Percentiles rank a stretch among this genome's conserved stretches.
Conservation (phyloP, 2,888 invertebrate genomes). For the Amphipyra berbera region DNA sequence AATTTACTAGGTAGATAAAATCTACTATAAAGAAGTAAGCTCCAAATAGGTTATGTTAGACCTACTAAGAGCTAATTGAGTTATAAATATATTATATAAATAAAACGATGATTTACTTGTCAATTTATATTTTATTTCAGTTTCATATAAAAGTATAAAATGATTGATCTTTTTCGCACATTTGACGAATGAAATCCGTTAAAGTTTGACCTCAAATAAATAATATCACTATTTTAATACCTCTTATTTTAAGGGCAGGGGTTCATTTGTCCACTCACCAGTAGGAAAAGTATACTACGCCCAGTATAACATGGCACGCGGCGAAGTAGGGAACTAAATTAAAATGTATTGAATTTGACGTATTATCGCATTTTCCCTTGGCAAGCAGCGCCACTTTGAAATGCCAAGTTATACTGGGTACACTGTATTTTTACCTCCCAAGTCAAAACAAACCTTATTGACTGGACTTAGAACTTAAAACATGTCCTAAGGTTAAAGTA, state of each 20-base stretch:
- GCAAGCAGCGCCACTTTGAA: too few species aligned
- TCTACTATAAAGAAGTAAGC: too few species aligned
- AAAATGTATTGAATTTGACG: too few species aligned
- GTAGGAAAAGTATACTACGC: too few species aligned
- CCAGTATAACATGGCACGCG: too few species aligned
- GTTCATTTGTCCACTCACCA: constrained; percentile 9
- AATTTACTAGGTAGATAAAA: too few species aligned
- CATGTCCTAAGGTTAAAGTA: background rate
- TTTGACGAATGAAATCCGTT: constrained; percentile 22
- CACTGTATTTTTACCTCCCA: background rate
- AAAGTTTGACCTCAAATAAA: constrained; percentile 35
- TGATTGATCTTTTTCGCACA: constrained; percentile 7
- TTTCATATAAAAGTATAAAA: constrained; percentile 58
- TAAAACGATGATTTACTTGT: constrained; percentile 44
- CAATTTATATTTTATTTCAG: constrained; percentile 51
- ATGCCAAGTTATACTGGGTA: too few species aligned
- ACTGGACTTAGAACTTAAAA: background rate
- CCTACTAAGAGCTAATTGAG: too few species aligned
- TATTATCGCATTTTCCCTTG: too few species aligned
- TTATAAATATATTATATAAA: constrained; percentile 27
- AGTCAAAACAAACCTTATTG: constrained; percentile 18
- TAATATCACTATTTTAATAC: constrained; percentile 46
- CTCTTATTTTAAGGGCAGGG: constrained; percentile 1
- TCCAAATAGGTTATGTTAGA: too few species aligned
- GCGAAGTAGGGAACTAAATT: too few species aligned